Base-by-base conservation (phyloP, 1,140 invertebrate genomes). In the Bombus breviceps region DNA sequence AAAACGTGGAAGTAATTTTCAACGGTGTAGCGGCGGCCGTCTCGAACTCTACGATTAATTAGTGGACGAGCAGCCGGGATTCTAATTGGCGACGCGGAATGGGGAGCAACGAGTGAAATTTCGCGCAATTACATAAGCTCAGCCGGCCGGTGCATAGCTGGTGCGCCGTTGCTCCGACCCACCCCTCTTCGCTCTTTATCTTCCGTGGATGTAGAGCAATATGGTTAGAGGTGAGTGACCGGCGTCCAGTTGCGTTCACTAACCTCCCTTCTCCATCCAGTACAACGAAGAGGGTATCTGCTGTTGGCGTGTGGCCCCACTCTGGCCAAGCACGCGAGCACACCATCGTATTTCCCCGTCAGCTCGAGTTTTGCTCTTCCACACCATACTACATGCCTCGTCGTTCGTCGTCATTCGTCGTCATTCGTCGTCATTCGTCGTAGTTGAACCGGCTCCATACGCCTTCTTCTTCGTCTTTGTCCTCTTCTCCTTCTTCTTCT, bases 201-300 rank as follows among this genome's bases (percentile, higher is more conserved):
- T 90, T 93, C 91, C 92, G 84, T 93, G 91, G 92, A 95, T 95
- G 93, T 95, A 91, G 94, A 94, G 94, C 94, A 95, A 93, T 94
- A 94, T 94, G 93, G 92, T 93, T 93, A 87, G 94, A 95, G 94
- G 94, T 95, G 93, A 95, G 82, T 95, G 94, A 95, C 94, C 94
- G 94, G 88, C 94, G 93, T 94, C 93, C 94, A 95, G 93, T 93
- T 93, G 94, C 94, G 94, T 95, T 95, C 94, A 95, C 93, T 93
- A 93, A 91, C 93, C 93, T 93, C 91, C 91, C 91, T 88, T 81
- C 39, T 22, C 76, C 69, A n/a, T 32, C 41, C 62, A 43, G 41
- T n/a, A n/a, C 75, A 25, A 32, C 53, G 41, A 78, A 66, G 25
- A 34, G 77, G 76, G 76, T 77, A 77, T 77, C 64, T 80, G 41